A percentile compares a stretch with the other conserved stretches of the same genome.
Conservation (phyloP, 2,113 vertebrate genomes). For the Xiphophorus couchianus region DNA sequence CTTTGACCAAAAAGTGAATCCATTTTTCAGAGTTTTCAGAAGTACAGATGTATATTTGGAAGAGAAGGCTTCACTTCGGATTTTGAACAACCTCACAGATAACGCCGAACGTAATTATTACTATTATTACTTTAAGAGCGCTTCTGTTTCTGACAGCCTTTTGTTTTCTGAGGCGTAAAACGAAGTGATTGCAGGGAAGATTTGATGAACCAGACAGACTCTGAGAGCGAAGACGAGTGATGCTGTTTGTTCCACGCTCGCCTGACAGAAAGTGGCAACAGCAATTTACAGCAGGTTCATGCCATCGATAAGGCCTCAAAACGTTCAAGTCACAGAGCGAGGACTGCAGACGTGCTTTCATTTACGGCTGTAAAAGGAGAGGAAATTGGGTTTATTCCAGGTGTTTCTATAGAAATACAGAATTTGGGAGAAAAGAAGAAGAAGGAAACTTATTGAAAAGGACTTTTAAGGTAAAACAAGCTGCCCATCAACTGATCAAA, state of each 20-base stretch:
- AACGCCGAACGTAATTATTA: too few relatives aligned
- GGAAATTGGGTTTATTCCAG: constrained; percentile 1
- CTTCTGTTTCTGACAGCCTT: background rate
- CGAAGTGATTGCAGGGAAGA: constrained; percentile 13
- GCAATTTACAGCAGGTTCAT: constrained; percentile 12
- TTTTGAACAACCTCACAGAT: background rate
- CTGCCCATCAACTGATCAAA: too few relatives aligned
- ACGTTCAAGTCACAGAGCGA: background rate
- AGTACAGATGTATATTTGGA: background rate
- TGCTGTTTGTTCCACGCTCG: background rate
- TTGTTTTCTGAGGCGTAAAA: constrained; percentile 18
- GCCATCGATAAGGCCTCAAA: constrained; percentile 10
- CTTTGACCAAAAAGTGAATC: background rate
- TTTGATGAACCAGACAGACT: constrained; percentile 5
- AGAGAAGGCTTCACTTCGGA: background rate
- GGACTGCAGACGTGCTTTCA: constrained; percentile 5
- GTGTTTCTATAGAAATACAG: constrained; percentile 1
- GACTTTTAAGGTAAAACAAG: too few relatives aligned
- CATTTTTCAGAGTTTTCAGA: background rate
- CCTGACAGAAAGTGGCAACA: constrained; percentile 11
- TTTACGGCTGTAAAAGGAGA: constrained; percentile 8
- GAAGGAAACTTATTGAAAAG: too few relatives aligned
- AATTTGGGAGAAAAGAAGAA: background rate
- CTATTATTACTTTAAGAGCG: background rate
- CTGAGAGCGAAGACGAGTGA: background rate